Conservation (phyloP, 2,113 vertebrate genomes). For the Plestiodon gilberti region DNA sequence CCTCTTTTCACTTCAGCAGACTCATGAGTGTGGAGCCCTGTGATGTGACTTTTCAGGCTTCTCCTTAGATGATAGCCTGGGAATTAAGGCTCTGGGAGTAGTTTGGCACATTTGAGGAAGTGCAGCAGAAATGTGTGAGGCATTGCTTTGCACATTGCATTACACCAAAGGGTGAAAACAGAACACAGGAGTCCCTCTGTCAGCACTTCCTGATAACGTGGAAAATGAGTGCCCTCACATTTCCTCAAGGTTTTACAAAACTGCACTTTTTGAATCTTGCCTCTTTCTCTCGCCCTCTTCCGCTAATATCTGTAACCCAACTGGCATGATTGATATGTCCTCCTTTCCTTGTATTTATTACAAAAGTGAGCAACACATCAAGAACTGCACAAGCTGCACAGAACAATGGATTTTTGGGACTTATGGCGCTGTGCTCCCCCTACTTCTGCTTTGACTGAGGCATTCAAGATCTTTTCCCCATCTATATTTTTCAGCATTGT, state of each 20-base stretch:
- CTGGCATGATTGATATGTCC: background rate
- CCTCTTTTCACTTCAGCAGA: background rate
- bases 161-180: background rate
- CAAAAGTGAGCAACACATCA: background rate
- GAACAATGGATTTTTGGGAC: background rate
- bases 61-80: background rate
- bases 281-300: background rate
- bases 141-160: background rate
- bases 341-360: background rate
- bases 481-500: background rate
- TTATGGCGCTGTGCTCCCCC: background rate
- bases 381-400: background rate
- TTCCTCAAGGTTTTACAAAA: background rate
- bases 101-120: background rate
- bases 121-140: background rate
- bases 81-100: background rate
- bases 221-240: background rate
- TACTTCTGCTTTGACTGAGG: background rate
- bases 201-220: background rate
- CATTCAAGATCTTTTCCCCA: background rate
- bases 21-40: background rate
- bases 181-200: background rate
- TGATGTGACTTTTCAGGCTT: too few species aligned
- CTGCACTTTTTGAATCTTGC: background rate
- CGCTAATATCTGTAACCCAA: constrained; percentile 7